These are phyloP conservation scores for Myoxocephalus aenaeus DNA, from an alignment of 2,797 vertebrate species.

Conservation along the genomic window DNA sequence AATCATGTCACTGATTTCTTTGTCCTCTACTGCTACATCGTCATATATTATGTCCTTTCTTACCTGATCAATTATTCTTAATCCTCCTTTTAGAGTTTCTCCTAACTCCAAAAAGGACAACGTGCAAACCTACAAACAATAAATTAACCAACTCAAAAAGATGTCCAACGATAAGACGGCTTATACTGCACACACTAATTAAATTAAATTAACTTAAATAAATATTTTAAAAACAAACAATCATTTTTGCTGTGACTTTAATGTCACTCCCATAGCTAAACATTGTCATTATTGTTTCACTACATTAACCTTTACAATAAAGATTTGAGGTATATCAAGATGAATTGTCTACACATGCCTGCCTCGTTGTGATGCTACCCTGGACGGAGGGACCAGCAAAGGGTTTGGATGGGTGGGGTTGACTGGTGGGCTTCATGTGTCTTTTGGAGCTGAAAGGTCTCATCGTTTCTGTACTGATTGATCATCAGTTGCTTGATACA, in stretches of 20 bases:
- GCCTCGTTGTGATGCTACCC: constrained; percentile 77
- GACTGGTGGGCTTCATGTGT: constrained; percentile 34
- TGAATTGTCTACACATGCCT: constrained; percentile 97
- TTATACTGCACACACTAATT: constrained; percentile 54
- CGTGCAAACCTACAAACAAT: constrained; percentile 78
- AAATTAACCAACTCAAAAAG: constrained; percentile 60
- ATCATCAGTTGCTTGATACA: constrained; percentile 36
- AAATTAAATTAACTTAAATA: not conserved
- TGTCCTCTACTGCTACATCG: not conserved
- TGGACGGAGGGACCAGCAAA: constrained; percentile 78
- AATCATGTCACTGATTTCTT: constrained; percentile 3
- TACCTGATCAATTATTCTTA: not conserved
- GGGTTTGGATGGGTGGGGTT: constrained; percentile 80
- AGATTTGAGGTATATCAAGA: constrained; percentile 99
- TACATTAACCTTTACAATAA: constrained; percentile 97
- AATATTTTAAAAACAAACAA: constrained; percentile 83
- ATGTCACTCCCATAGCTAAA: constrained; percentile 79
- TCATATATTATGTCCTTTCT: not conserved
- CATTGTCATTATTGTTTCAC: constrained; percentile 86
- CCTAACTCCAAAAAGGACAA: constrained; percentile 52
- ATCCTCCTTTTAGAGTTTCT: constrained; percentile 1
- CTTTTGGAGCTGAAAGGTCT: constrained; percentile 18
- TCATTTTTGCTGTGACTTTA: constrained; percentile 81
- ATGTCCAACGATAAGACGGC: constrained; percentile 47
- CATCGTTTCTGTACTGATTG: constrained; percentile 42